These are phyloP conservation scores for Enhydra lutris DNA, from an alignment of 2,113 vertebrate species.

Conservation along the genomic window DNA sequence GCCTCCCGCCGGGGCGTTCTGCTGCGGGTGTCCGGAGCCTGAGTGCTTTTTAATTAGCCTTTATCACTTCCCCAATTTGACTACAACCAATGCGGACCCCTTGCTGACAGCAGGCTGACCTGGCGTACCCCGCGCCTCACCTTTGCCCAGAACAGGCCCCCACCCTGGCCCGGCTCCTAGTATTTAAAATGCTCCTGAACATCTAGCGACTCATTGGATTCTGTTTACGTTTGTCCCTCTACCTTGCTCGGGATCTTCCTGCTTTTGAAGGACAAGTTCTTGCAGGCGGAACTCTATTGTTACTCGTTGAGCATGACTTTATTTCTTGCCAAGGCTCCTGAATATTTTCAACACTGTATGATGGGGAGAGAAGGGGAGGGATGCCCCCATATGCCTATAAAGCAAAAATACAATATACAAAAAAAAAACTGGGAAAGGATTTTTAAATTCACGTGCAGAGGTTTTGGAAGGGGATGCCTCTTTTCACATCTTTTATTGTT, in stretches of 20 bases:
- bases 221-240: not conserved
- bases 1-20: rapidly evolving
- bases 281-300: not conserved
- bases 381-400: not conserved
- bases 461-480: not conserved
- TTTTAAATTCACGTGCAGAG: not conserved
- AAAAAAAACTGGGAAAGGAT: not conserved
- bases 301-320: not conserved
- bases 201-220: too few relatives aligned
- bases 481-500: not conserved
- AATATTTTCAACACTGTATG: not conserved
- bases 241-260: not conserved
- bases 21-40: not conserved
- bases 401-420: not conserved
- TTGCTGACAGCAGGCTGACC: not conserved
- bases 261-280: not conserved
- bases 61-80: not conserved
- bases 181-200: too few relatives aligned
- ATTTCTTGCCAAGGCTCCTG: not conserved
- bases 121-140: not conserved
- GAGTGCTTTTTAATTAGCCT: conserved; percentile 43
- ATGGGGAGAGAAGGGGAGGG: rapidly evolving
- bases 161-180: rapidly evolving
- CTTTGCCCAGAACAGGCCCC: not conserved
- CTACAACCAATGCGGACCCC: not conserved